These are phyloP conservation scores for Tylochromis polylepis DNA, from an alignment of 2,113 vertebrate genomes.

Conservation along the genomic window DNA sequence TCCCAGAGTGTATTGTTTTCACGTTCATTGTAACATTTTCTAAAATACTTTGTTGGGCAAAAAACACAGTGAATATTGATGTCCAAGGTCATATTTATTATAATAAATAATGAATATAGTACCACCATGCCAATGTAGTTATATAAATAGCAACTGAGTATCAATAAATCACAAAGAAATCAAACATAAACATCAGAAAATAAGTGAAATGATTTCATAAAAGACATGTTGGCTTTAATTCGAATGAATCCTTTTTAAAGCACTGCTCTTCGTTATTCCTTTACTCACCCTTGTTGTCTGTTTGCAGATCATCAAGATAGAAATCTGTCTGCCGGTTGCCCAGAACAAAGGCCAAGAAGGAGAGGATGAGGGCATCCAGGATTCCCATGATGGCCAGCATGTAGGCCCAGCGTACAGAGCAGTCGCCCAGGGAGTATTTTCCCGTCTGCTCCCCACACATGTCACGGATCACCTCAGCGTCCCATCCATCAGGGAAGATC, in stretches of 20 bases:
- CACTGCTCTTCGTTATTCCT: not conserved
- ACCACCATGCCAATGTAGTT: not conserved
- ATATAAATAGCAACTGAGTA: not conserved
- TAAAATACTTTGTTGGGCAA: no score
- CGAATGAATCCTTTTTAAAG: not conserved
- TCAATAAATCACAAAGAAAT: not conserved
- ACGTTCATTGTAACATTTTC: no score
- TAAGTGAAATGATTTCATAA: not conserved
- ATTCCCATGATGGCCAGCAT: slow-evolving; percentile 97
- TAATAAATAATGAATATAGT: no score
- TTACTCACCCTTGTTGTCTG: slow-evolving; percentile 89
- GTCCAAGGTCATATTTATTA: no score
- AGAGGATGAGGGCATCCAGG: slow-evolving; percentile 94
- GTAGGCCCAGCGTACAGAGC: slow-evolving; percentile 95
- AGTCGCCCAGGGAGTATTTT: slow-evolving; percentile 92
- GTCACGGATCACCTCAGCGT: slow-evolving; percentile 91
- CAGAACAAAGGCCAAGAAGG: slow-evolving; percentile 94
- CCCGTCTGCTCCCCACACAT: slow-evolving; percentile 95
- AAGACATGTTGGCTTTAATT: not conserved
- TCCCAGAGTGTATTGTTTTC: no score
- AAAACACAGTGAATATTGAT: no score
- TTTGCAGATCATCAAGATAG: slow-evolving; percentile 91
- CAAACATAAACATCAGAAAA: not conserved
- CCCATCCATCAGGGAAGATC: slow-evolving; percentile 97
- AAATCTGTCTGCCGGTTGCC: slow-evolving; percentile 95